Conservation (phyloP, 2,888 invertebrate species). For the Neoaliturus tenellus region DNA sequence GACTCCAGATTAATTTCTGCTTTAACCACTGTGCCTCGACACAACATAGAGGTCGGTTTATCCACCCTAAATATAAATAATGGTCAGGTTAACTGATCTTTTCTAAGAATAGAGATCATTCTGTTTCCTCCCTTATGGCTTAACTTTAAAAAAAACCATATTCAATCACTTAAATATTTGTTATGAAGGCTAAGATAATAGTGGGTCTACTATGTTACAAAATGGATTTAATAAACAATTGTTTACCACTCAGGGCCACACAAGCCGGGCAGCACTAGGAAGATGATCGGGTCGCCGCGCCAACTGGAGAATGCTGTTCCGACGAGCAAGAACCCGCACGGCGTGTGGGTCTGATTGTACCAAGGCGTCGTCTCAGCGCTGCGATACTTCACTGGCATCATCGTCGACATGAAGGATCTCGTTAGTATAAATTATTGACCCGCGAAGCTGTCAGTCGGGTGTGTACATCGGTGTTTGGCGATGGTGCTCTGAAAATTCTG, state of each 20-base stretch:
- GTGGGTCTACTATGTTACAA: no score
- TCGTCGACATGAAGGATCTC: background rate
- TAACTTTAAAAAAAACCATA: no score
- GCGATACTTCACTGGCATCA: background rate
- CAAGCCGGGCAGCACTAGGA: slow-evolving; percentile 90
- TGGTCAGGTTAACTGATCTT: no score
- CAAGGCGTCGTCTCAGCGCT: background rate
- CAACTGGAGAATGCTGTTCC: slow-evolving; percentile 96
- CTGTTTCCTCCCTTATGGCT: no score
- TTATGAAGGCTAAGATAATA: no score
- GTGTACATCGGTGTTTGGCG: background rate
- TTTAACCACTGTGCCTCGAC: no score
- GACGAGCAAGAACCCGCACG: slow-evolving; percentile 96
- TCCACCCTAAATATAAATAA: no score
- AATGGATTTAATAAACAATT: no score
- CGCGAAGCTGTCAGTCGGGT: background rate
- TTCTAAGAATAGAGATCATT: no score
- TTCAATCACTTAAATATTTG: no score
- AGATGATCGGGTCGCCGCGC: slow-evolving; percentile 95
- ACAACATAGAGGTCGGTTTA: no score
- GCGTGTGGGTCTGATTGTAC: slow-evolving; percentile 87
- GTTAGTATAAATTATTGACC: slow-evolving; percentile 21
- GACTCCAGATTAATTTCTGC: no score
- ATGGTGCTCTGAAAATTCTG: background rate
- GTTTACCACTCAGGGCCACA: slow-evolving; percentile 81